Evolutionary conservation across 1,140 invertebrate species (phyloP), one percentile per base, ranked within the genome.

Genomic region (Sycobia sp.): DNA sequence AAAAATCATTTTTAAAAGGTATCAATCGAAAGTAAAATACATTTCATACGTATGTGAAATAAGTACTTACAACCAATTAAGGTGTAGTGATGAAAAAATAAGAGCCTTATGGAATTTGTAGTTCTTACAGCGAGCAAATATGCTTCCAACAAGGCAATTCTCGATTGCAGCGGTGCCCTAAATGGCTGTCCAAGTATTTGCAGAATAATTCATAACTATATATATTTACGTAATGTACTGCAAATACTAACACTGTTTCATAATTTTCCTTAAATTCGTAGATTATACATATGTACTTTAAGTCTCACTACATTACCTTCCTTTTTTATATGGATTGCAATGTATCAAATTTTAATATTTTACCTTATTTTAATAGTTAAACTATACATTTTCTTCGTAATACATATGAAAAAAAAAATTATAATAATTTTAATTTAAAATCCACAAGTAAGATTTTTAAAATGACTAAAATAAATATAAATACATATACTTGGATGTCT

Each of bases 121-220:
- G n/a, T n/a, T n/a, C n/a, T n/a, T n/a, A n/a, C n/a, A n/a, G n/a
- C n/a, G n/a, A n/a, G n/a, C n/a, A n/a, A 27, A 4, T 22, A 14
- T 20, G 34, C 36, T 25, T 43, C 25, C 58, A 44, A 51, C 62
- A 65, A 68, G 57, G 60, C 56, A 27, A 56, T 39, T 66, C 66
- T 69, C 65, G 69, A 69, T 59, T 49, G 62, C 67, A 75, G 72
- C 72, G 75, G 75, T 69, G 73, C 75, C 73, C 73, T 77, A 73
- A 75, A 72, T 73, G 58, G 69, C 69, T 69, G 67, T 66, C 55
- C 71, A 74, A 65, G 61, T 63, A 58, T 53, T 51, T 46, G 55
- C 55, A 53, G 54, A 65, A 58, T 65, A 65, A 65, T 55, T 65
- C 62, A 65, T 63, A 63, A 43, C 53, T 54, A 57, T 63, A 38